Evolutionary conservation across 2,888 invertebrate genomes (phyloP), one percentile per base, ranked within the genome.

Genomic region (Antitype chi): DNA sequence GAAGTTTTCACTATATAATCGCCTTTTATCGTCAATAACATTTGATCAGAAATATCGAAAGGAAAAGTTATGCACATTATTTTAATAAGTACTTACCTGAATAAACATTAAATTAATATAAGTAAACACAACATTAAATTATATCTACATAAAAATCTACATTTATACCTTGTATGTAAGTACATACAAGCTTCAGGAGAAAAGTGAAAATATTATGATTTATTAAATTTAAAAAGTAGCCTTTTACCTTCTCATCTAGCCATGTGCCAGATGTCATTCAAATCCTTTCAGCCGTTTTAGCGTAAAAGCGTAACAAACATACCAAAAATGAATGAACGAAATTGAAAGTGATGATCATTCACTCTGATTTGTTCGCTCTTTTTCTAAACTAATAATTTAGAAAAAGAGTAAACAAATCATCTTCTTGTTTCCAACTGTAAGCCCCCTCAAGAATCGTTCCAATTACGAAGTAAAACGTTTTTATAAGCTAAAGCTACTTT

Each of bases 21-120:
- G 47, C 20, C 52, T 80, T 81, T 62, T 62, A 81, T 28, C 32
- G 75, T 28, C 82, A 62, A 38, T 38, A 38, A 62, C 7, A 38
- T 60, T 81, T 47, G 23, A 81, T 73, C 25, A 81, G 74, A 62
- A 62, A 53, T 62, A 62, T 47, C 13, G 47, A 81, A 60, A 62
- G 9, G 20, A 47, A 80, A 72, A 73, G 17, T 32, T 81, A 60
- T 32, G 25, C 47, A n/a, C 17, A 53, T 60, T 53, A 47, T 52
- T 49, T 70, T 28, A 38, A 15, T 64, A 38, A 38, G 15, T 59
- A 0, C 70, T 70, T 78, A 78, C n/a, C 8, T 43, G 20, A 47
- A 47, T 47, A 47, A 47, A 74, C 8, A 43, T 15, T 2, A 25
- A 57, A 6, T 57, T 25, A 15, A 25, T 57, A 57, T 25, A 57